A percentile compares a stretch with the other conserved stretches of the same genome.
phyloP scores from a whole-genome alignment of 2,113 vertebrate genomes.

The Barnardius zonarius region DNA sequence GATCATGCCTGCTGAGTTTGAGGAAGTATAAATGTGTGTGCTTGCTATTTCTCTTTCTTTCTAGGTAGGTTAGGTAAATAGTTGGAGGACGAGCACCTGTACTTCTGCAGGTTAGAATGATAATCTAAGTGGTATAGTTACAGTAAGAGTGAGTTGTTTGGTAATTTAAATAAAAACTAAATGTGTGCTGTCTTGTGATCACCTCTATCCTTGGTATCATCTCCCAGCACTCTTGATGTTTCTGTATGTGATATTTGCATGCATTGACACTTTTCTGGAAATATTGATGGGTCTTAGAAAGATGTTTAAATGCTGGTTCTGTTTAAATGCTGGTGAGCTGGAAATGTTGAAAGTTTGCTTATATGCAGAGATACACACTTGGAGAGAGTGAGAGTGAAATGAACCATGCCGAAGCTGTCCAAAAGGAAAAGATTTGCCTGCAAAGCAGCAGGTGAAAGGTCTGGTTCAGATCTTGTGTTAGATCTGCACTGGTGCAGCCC shows the following conservation, averaged over 20 bases:
- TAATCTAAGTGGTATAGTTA: constrained; percentile 54
- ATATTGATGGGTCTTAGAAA: neutral
- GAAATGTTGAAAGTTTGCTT: constrained; percentile 17
- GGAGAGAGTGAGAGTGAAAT: neutral
- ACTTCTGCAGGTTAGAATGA: constrained; percentile 33
- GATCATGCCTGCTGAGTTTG: constrained; percentile 25
- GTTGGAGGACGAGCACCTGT: constrained; percentile 32
- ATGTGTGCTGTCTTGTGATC: constrained; percentile 59
- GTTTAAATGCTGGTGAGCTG: constrained; percentile 14
- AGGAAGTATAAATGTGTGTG: constrained; percentile 51
- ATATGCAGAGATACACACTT: neutral
- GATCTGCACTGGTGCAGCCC: neutral
- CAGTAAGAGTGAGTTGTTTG: constrained; percentile 58
- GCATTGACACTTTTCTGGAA: constrained; percentile 56
- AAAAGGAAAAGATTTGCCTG: neutral
- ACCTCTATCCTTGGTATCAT: constrained; percentile 17
- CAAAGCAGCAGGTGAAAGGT: neutral
- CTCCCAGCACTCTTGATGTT: constrained; percentile 45
- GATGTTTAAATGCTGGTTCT: constrained; percentile 1
- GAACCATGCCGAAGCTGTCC: neutral
- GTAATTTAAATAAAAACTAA: constrained; percentile 59
- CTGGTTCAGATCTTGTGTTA: neutral
- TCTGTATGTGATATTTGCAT: constrained; percentile 44
- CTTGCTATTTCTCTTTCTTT: constrained; percentile 52
- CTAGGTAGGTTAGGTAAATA: constrained; percentile 55